A percentile compares a stretch with the other conserved stretches of the same genome.
Evolutionary conservation across 2,888 invertebrate species (phyloP).

Genomic region (Synergus japonicus): DNA sequence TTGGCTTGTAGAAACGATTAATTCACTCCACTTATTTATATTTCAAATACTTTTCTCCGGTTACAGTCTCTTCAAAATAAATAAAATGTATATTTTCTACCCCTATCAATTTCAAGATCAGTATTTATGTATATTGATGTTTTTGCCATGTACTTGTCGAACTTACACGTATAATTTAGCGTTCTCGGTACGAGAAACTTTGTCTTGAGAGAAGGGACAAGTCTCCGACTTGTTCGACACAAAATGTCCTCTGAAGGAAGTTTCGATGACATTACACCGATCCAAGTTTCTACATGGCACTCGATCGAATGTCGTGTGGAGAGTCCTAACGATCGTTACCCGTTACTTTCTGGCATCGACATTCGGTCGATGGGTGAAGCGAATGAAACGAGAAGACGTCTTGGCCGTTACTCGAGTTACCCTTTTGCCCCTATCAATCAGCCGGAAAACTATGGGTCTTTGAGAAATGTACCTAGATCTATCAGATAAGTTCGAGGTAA

Average conservation of each 20-base stretch:
- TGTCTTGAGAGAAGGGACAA: neutral
- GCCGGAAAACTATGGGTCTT: neutral
- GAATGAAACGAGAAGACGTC: neutral
- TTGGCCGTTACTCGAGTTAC: constrained; percentile 3
- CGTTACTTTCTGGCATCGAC: constrained; percentile 4
- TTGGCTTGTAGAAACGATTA: constrained; percentile 3
- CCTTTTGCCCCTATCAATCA: constrained; percentile 13
- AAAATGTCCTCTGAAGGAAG: constrained; percentile 14
- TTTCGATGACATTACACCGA: constrained; percentile 14
- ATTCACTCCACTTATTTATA: constrained; percentile 19
- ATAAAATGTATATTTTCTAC: neutral
- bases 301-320: constrained; percentile 14
- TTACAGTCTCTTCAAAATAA: no score
- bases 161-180: constrained; percentile 13
- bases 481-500: neutral
- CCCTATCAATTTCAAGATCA: neutral
- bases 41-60: neutral
- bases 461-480: neutral
- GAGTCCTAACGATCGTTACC: constrained; percentile 17
- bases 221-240: constrained; percentile 16
- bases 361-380: neutral
- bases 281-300: constrained; percentile 17
- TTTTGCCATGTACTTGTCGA: neutral
- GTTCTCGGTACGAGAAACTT: neutral
- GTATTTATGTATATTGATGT: neutral